phyloP scores from a whole-genome alignment of 2,888 invertebrate species.

The Toxonevra muliebris region DNA sequence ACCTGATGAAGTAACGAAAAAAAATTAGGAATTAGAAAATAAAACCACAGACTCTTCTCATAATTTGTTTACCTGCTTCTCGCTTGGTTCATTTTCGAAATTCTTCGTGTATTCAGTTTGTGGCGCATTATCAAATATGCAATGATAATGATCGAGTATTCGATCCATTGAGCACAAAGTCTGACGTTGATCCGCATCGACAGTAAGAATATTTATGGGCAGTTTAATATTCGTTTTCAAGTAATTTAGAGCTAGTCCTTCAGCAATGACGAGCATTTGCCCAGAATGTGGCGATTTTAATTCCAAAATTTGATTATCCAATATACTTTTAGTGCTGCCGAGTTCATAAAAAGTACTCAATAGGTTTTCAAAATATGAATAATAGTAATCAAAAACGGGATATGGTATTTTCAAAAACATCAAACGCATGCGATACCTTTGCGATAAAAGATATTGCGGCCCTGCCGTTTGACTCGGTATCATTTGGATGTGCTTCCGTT shows the following conservation, averaged over 20 bases:
- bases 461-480: slow-evolving; percentile 53
- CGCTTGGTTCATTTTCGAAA: slow-evolving; percentile 50
- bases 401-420: slow-evolving; percentile 54
- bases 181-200: slow-evolving; percentile 55
- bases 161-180: slow-evolving; percentile 53
- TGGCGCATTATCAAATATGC: slow-evolving; percentile 60
- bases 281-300: slow-evolving; percentile 66
- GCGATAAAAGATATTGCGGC: slow-evolving; percentile 63
- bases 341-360: slow-evolving; percentile 24
- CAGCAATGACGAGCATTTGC: slow-evolving; percentile 66
- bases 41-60: neutral
- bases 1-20: slow-evolving; percentile 37
- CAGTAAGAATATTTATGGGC: slow-evolving; percentile 60
- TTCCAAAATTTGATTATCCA: slow-evolving; percentile 46
- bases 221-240: slow-evolving; percentile 49
- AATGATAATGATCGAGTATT: slow-evolving; percentile 60
- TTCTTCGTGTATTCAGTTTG: slow-evolving; percentile 60
- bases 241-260: slow-evolving; percentile 63
- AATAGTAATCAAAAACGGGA: slow-evolving; percentile 48
- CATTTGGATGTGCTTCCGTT: slow-evolving; percentile 57
- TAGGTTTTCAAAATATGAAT: slow-evolving; percentile 45
- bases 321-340: slow-evolving; percentile 11
- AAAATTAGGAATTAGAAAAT: neutral
- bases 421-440: slow-evolving; percentile 61
- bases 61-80: slow-evolving; percentile 43